These are phyloP conservation scores for Threskiornis aethiopicus DNA, from an alignment of 2,797 vertebrate genomes.

Conservation along the genomic window DNA sequence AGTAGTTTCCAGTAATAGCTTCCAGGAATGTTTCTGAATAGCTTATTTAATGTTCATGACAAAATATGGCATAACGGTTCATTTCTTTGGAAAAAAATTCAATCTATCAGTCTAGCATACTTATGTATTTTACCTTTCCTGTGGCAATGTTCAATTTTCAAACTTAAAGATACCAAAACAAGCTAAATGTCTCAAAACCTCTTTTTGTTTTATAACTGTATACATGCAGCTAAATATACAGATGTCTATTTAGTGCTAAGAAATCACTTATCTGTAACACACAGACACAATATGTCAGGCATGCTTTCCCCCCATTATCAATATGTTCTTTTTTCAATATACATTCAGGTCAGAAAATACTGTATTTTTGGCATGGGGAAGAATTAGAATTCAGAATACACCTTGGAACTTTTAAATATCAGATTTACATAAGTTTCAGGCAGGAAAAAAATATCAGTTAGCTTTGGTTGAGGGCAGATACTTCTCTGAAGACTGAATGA, in stretches of 20 bases:
- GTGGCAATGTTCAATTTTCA: background rate
- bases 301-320: background rate
- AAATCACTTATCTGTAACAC: background rate
- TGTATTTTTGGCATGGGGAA: background rate
- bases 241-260: background rate
- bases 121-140: background rate
- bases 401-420: background rate
- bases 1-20: background rate
- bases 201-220: background rate
- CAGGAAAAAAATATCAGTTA: background rate
- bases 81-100: background rate
- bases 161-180: background rate
- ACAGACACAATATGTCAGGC: background rate
- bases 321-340: background rate
- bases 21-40: background rate
- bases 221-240: background rate
- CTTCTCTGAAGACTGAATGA: background rate
- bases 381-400: background rate
- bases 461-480: background rate
- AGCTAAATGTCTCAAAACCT: background rate
- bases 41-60: background rate
- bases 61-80: background rate
- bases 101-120: background rate
- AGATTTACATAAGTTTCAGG: background rate
- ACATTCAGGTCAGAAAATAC: background rate